phyloP scores from a whole-genome alignment of 2,797 vertebrate genomes.

The Notamacropus eugenii region DNA sequence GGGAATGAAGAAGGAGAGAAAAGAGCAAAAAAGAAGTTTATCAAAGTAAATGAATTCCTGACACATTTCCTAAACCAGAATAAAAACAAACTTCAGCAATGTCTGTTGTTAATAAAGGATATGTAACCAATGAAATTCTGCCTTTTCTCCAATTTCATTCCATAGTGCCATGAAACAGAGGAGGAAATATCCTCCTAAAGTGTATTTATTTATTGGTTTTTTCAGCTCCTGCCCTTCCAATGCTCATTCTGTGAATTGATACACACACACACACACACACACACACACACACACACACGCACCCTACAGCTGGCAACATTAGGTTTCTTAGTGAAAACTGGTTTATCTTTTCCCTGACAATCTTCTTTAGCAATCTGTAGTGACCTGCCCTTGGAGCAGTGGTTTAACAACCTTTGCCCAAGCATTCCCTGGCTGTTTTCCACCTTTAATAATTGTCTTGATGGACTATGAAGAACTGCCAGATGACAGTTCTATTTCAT shows the following conservation, averaged over 20 bases:
- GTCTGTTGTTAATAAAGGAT: constrained; percentile 4
- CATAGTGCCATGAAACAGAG: not conserved
- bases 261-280: not conserved
- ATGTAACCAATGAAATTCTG: not conserved
- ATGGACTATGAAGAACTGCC: constrained; percentile 87
- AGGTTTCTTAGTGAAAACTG: constrained; percentile 67
- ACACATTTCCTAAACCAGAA: not conserved
- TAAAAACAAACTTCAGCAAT: not conserved
- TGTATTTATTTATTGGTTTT: not conserved
- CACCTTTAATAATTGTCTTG: constrained; percentile 86
- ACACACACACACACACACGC: too few species aligned
- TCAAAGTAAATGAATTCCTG: not conserved
- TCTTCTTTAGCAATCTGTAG: constrained; percentile 73
- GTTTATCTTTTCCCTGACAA: constrained; percentile 80
- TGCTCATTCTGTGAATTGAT: not conserved
- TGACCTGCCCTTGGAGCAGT: constrained; percentile 85
- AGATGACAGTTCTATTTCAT: constrained; percentile 89
- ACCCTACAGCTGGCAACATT: not conserved
- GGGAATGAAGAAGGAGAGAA: not conserved
- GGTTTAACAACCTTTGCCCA: constrained; percentile 86
- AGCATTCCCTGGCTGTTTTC: constrained; percentile 83
- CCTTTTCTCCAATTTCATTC: not conserved
- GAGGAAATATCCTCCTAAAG: not conserved
- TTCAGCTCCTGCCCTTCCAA: not conserved
- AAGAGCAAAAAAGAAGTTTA: not conserved